A percentile compares a stretch with the other conserved stretches of the same genome.
Evolutionary conservation across 2,888 invertebrate genomes (phyloP).

Genomic region (Bombylius major): DNA sequence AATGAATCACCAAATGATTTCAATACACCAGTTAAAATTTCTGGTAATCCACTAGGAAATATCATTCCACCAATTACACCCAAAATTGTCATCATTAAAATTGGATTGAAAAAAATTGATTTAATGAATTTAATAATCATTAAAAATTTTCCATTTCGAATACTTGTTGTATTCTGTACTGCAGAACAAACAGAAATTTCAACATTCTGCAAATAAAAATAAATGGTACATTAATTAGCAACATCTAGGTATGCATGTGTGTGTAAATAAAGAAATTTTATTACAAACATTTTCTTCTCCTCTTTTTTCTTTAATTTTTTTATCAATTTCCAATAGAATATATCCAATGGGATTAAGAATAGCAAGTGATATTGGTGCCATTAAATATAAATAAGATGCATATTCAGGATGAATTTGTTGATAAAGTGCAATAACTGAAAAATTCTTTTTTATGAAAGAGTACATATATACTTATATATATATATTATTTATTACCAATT

Average conservation of each 20-base stretch:
- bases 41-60: constrained; percentile 66
- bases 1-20: constrained; percentile 78
- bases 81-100: constrained; percentile 83
- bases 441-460: not conserved
- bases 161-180: constrained; percentile 24
- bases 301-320: constrained; percentile 27
- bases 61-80: constrained; percentile 75
- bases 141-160: constrained; percentile 25
- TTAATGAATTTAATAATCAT: constrained; percentile 41
- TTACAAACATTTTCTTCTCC: constrained; percentile 23
- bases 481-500: constrained; percentile 52
- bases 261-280: not conserved
- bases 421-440: constrained; percentile 73
- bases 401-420: constrained; percentile 77
- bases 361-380: constrained; percentile 88
- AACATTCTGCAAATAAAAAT: constrained; percentile 6
- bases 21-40: constrained; percentile 59
- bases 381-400: constrained; percentile 77
- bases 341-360: constrained; percentile 88
- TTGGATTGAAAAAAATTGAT: constrained; percentile 75
- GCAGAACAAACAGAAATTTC: constrained; percentile 28
- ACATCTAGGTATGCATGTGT: too few species aligned
- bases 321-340: constrained; percentile 69
- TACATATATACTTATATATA: not conserved
- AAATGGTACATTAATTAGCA: not conserved